Conservation (phyloP, 2,797 vertebrate genomes). For the Sebastes minor region DNA sequence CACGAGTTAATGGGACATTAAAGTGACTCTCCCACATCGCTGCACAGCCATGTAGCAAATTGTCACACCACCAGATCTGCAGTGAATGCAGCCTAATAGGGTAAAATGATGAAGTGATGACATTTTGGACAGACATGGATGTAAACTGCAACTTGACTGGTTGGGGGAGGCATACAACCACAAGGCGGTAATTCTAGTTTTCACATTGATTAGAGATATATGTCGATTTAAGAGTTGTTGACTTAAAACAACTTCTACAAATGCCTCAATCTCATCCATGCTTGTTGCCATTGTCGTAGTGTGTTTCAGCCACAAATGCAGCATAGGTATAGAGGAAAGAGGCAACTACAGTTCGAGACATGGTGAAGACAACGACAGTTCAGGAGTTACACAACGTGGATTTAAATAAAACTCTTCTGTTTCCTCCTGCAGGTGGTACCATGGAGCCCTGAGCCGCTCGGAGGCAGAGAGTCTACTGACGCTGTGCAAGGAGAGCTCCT, state of each 20-base stretch:
- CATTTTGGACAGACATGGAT: too few relatives aligned
- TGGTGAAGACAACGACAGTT: background rate
- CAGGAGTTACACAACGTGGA: background rate
- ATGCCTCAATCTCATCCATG: background rate
- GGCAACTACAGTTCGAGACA: background rate
- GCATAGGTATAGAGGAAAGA: background rate
- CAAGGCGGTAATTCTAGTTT: background rate
- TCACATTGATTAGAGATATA: background rate
- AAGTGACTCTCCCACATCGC: too few relatives aligned
- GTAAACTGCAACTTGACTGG: too few relatives aligned
- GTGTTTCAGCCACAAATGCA: background rate
- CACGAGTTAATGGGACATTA: too few relatives aligned
- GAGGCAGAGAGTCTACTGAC: constrained; percentile 91
- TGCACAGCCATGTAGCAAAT: too few relatives aligned
- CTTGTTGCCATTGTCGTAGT: background rate
- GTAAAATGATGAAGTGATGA: too few relatives aligned
- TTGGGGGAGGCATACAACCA: too few relatives aligned
- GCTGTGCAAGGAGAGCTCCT: constrained; percentile 94
- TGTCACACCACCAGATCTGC: too few relatives aligned
- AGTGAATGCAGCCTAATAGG: too few relatives aligned
- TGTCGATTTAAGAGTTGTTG: background rate
- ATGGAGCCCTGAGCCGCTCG: constrained; percentile 88
- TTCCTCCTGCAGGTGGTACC: constrained; percentile 90
- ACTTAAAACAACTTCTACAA: background rate
- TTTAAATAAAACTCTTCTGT: background rate